phyloP scores from a whole-genome alignment of 2,888 invertebrate genomes.

The Dermolepida albohirtum region DNA sequence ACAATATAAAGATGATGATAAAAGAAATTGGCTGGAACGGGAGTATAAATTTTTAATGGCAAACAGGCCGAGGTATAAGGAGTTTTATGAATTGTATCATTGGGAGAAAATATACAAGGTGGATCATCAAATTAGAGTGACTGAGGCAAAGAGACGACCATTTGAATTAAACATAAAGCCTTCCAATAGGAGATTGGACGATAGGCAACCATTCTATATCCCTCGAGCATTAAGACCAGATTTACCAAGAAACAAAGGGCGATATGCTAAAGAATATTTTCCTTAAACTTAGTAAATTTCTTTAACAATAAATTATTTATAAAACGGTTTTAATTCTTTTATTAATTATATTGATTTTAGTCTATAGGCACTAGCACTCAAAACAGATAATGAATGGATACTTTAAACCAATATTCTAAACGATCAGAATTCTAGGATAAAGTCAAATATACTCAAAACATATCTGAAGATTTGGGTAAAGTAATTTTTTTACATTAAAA shows the following conservation, averaged over 20 bases:
- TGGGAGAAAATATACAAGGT: slow-evolving; percentile 90
- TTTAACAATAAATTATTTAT: slow-evolving; percentile 9
- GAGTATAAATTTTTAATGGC: slow-evolving; percentile 77
- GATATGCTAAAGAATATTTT: slow-evolving; percentile 77
- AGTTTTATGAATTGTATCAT: slow-evolving; percentile 77
- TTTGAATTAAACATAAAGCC: slow-evolving; percentile 77
- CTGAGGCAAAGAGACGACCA: slow-evolving; percentile 77
- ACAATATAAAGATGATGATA: slow-evolving; percentile 77
- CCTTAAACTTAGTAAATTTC: slow-evolving; percentile 63
- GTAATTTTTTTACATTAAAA: no score
- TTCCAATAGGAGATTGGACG: slow-evolving; percentile 73
- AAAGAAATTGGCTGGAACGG: slow-evolving; percentile 76
- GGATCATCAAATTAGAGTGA: slow-evolving; percentile 73
- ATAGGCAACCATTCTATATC: slow-evolving; percentile 76
- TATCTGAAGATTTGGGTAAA: no score
- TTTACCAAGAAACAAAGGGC: slow-evolving; percentile 72
- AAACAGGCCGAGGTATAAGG: slow-evolving; percentile 74
- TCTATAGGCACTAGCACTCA: no score
- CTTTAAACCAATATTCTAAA: no score
- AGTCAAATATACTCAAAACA: no score
- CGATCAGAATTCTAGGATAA: no score
- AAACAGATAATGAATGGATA: no score
- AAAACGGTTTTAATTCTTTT: no score
- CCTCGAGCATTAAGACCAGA: slow-evolving; percentile 74
- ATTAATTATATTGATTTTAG: no score